Evolutionary conservation across 2,888 invertebrate genomes (phyloP), one percentile per base, ranked within the genome.

Genomic region (Apamea crenata): DNA sequence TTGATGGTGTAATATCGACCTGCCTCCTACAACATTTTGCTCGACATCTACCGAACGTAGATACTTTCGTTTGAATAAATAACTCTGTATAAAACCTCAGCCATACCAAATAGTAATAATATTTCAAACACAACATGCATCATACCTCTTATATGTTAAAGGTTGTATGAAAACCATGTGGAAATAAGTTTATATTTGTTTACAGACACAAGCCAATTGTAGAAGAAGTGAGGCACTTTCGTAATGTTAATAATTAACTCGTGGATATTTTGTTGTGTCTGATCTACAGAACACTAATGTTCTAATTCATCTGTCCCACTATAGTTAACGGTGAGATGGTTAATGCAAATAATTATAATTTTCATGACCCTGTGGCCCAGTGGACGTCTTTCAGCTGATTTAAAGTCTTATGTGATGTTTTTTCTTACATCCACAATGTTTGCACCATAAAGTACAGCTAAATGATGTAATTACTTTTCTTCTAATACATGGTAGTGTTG

Each of bases 61-160:
- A 81, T 75, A 81, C 76, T 74, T 83, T 86, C 84, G 78, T 83
- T 89, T 88, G 80, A 87, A 89, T 91, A 93, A 95, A 95, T 96
- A 96, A 96, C 96, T 96, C 96, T 96, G 96, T 96, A 96, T 96
- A 96, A 95, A 95, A 95, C 96, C 95, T 96, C 96, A 95, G 91
- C 90, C 93, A 95, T 95, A 96, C 96, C 96, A 96, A 96, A 96
- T 95, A 95, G 82, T 90, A 88, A 87, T 87, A 86, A 85, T 86
- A 89, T 82, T 83, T 87, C 73, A 81, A 81, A 78, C 82, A 70
- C 79, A 81, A 84, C 84, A 83, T 84, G 76, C 89, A 88, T 90
- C 84, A 90, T 90, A 88, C 87, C 85, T 90, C 87, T 85, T 86
- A 83, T 90, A 86, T 87, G 86, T 88, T 87, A 90, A 88, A 81